phyloP scores from a whole-genome alignment of 2,888 invertebrate genomes.

The Notodonta dromedarius region DNA sequence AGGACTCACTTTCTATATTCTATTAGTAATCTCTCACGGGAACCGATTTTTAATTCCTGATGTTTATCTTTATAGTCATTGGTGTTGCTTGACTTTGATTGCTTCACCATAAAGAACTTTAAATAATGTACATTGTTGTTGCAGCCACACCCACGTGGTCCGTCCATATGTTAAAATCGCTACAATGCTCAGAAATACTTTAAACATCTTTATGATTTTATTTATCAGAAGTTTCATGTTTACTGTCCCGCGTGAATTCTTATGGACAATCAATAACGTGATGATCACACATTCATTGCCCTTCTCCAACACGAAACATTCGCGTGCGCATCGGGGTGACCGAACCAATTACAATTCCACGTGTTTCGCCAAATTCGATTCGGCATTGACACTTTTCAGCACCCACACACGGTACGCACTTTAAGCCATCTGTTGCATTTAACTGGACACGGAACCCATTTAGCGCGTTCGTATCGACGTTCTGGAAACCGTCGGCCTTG shows the following conservation, averaged over 20 bases:
- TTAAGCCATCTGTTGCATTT: conserved; percentile 39
- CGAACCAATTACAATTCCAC: conserved; percentile 27
- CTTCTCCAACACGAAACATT: conserved; percentile 7
- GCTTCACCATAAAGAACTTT: conserved; percentile 29
- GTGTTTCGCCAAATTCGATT: conserved; percentile 36
- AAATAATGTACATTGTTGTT: conserved; percentile 27
- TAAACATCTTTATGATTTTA: conserved; percentile 31
- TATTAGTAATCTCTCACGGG: conserved; percentile 38
- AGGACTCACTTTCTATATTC: conserved; percentile 44
- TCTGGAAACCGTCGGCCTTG: conserved; percentile 64
- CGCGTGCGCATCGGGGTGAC: conserved; percentile 24
- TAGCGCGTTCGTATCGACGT: conserved; percentile 45
- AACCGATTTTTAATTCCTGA: conserved; percentile 21
- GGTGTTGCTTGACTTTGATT: conserved; percentile 34
- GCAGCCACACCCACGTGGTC: conserved; percentile 31
- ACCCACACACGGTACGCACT: conserved; percentile 35
- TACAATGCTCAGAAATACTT: conserved; percentile 35
- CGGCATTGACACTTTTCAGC: conserved; percentile 31
- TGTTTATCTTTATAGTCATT: conserved; percentile 19
- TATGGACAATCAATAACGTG: conserved; percentile 8
- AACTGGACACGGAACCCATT: conserved; percentile 34
- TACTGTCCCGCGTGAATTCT: conserved; percentile 11
- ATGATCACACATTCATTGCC: not conserved
- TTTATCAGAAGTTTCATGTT: not conserved
- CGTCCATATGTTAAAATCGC: conserved; percentile 24